Base-by-base conservation (phyloP, 2,113 vertebrate genomes). In the Megaceryle maxima region DNA sequence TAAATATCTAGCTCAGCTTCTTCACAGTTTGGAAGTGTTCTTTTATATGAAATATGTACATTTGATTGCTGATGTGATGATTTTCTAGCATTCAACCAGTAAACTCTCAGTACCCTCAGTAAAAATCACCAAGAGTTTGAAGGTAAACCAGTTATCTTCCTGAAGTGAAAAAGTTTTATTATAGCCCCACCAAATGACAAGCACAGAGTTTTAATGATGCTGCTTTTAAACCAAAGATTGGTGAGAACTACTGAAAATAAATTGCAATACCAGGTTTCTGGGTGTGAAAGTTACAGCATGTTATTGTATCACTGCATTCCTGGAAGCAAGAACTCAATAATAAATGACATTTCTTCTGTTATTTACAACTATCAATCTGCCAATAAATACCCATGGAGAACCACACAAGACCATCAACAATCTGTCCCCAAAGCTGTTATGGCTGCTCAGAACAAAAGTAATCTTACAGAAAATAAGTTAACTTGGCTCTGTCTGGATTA, bases 401-500 rank as follows among this genome's bases (percentile, higher is more conserved):
- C 55, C 46, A 78, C 69, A 85, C 18, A 87, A 81, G 35, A 74
- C 76, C 50, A 81, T 83, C 73, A 63, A 35, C 95, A 95, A 87
- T 95, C 94, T 96, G 94, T 95, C 56, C 29, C 43, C 66, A 94
- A 79, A 97, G 80, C 83, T 96, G 92, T 94, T 5, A 17, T 37
- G 14, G 43, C 66, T 94, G 33, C 64, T 84, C 33, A 64, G 73
- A 90, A 88, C 64, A 92, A 94, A 93, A 91, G 14, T 62, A 86
- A 31, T 91, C 26, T 57, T 66, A 48, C 24, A 80, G 22, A 78
- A 95, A 67, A 84, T 75, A 75, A 74, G 57, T 74, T 82, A 56
- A 44, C 18, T 73, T 68, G 59, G 13, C 37, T 74, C 44, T 83
- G 6, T 69, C 22, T 90, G 33, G 18, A 69, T 78, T 78, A 51